Percentiles rank a stretch among this genome's conserved stretches.
Conservation (phyloP, 2,797 vertebrate genomes). For the Phalloptychus januarius region DNA sequence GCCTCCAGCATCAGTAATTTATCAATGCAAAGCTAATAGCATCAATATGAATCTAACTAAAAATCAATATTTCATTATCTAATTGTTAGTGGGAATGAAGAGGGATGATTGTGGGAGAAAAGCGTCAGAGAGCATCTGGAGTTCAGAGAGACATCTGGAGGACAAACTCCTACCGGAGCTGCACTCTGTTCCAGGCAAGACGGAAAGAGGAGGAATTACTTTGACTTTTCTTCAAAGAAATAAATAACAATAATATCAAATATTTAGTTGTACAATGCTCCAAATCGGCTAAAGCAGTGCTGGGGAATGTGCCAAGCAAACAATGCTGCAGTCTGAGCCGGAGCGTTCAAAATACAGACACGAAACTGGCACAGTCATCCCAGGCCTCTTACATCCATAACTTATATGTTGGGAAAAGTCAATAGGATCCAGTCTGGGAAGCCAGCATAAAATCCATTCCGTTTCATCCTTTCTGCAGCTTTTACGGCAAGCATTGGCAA, state of each 20-base stretch:
- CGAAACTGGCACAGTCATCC: conserved; percentile 22
- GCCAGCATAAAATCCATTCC: conserved; percentile 32
- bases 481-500: background rate
- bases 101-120: conserved; percentile 91
- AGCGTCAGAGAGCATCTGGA: conserved; percentile 97
- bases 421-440: conserved; percentile 40
- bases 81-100: conserved; percentile 99
- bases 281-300: conserved; percentile 33
- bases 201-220: conserved; percentile 35
- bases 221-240: conserved; percentile 23
- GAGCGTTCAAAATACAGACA: background rate
- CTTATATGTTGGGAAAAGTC: conserved; percentile 40
- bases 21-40: conserved; percentile 99
- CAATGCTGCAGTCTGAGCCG: conserved; percentile 2
- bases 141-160: conserved; percentile 94
- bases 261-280: conserved; percentile 48
- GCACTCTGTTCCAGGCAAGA: conserved; percentile 36
- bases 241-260: conserved; percentile 51
- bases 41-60: conserved; percentile 99
- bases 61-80: conserved; percentile 99
- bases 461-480: conserved; percentile 17
- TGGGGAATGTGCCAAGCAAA: conserved; percentile 30
- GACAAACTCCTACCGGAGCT: conserved; percentile 83
- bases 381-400: conserved; percentile 41
- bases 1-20: conserved; percentile 89